Evolutionary conservation across 2,113 vertebrate species (phyloP), one percentile per base, ranked within the genome.

Genomic region (Cottus gobio): DNA sequence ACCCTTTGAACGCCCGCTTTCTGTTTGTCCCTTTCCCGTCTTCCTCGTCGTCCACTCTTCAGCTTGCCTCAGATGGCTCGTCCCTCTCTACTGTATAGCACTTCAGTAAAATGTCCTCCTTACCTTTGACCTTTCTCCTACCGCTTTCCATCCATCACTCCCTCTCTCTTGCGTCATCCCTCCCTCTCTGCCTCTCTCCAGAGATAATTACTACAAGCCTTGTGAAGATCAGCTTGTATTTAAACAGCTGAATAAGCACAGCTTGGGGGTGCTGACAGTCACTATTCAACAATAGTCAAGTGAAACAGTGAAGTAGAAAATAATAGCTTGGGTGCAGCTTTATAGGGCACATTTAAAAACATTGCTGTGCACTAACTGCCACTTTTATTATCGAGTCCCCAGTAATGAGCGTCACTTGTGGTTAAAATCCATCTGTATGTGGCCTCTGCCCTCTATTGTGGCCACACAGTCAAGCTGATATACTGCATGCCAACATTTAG

Each of bases 161-260:
- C 67, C 77, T 67, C 75, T 31, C 77, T 54, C 48, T 30, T 15
- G 20, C 37, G 22, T 71, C 85, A 50, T 63, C 66, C 39, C 64
- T 69, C 79, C 61, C 68, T 69, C 60, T 30, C 39, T n/a, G 28
- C 54, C 63, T 77, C 72, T 76, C 77, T 80, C 71, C 77, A 71
- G 64, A 88, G 86, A 89, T 92, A 92, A 95, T 93, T 93, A 93
- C 93, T 82, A 88, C 92, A 92, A 83, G 89, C 86, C 76, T 84
- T 76, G 79, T 79, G 70, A 93, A 92, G 89, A 92, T 92, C 89
- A 92, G 85, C 88, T 89, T 92, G 90, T 92, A 93, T 94, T 94
- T 92, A 91, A 93, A 90, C 87, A 92, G 92, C 90, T 92, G 92
- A 91, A 90, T 89, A 94, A 93, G 91, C 89, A 89, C 71, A 80